phyloP scores from a whole-genome alignment of 2,113 vertebrate species.

The Pseudopodoces humilis region DNA sequence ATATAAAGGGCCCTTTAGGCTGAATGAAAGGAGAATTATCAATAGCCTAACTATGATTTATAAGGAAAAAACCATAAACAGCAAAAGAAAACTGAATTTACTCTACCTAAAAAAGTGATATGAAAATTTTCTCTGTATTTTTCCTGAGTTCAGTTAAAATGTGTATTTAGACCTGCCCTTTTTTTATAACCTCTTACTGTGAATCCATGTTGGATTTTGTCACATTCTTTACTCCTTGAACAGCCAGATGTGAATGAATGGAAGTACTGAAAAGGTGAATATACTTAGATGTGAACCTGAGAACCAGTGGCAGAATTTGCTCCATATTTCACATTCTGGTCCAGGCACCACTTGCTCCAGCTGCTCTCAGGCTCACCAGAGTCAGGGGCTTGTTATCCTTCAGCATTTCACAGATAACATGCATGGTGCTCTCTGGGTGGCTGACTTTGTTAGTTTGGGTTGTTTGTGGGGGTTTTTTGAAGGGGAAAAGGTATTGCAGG shows the following conservation, averaged over 20 bases:
- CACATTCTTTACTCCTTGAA: not conserved
- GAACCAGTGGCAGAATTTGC: not conserved
- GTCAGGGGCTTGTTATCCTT: not conserved
- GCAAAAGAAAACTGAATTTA: not conserved
- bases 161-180: not conserved
- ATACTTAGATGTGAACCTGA: not conserved
- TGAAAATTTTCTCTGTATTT: not conserved
- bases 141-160: not conserved
- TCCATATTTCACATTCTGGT: not conserved
- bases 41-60: conserved; percentile 16
- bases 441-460: not conserved
- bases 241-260: not conserved
- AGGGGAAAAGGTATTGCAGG: not conserved
- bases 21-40: conserved; percentile 56
- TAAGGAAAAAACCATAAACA: not conserved
- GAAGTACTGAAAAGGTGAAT: not conserved
- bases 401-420: not conserved
- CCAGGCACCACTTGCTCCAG: not conserved
- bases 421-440: not conserved
- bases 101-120: not conserved
- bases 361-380: not conserved
- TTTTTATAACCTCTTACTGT: not conserved
- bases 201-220: not conserved
- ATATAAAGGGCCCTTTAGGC: conserved; percentile 37
- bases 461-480: not conserved